Conservation (phyloP, 2,888 invertebrate species). For the Apotomis turbidana region DNA sequence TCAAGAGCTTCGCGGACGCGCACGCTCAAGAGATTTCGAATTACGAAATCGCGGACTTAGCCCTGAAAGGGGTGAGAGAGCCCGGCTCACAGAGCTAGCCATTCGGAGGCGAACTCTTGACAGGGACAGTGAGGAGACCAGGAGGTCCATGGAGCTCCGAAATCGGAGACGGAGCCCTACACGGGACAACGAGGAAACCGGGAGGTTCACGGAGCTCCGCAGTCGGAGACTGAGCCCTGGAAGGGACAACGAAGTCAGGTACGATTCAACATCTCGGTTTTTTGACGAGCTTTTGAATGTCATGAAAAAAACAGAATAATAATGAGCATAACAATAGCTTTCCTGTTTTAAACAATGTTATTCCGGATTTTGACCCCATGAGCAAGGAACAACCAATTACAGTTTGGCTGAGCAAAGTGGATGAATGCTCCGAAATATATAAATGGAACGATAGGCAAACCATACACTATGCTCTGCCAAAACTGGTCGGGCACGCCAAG, state of each 20-base stretch:
- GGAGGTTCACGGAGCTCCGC: background rate
- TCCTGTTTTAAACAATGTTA: slow-evolving; percentile 11
- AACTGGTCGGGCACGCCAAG: slow-evolving; percentile 26
- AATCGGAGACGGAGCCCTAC: background rate
- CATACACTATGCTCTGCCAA: slow-evolving; percentile 36
- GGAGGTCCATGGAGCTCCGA: background rate
- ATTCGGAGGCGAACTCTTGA: no score
- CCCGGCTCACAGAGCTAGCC: background rate
- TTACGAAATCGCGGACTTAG: background rate
- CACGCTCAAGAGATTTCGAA: background rate
- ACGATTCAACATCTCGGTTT: slow-evolving; percentile 3
- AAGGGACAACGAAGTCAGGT: background rate
- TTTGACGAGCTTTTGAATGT: background rate
- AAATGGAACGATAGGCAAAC: slow-evolving; percentile 28
- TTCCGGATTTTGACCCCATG: slow-evolving; percentile 25
- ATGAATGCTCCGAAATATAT: slow-evolving; percentile 19
- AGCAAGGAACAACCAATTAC: slow-evolving; percentile 15
- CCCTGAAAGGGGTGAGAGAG: background rate
- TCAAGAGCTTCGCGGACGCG: background rate
- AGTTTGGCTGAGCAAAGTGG: slow-evolving; percentile 13
- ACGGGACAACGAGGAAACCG: no score
- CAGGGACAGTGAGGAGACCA: background rate
- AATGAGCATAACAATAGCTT: background rate
- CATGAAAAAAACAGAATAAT: background rate
- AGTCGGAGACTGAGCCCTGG: background rate